These are phyloP conservation scores for Gonatopus flavifemur DNA, from an alignment of 1,140 invertebrate genomes.

Conservation along the genomic window DNA sequence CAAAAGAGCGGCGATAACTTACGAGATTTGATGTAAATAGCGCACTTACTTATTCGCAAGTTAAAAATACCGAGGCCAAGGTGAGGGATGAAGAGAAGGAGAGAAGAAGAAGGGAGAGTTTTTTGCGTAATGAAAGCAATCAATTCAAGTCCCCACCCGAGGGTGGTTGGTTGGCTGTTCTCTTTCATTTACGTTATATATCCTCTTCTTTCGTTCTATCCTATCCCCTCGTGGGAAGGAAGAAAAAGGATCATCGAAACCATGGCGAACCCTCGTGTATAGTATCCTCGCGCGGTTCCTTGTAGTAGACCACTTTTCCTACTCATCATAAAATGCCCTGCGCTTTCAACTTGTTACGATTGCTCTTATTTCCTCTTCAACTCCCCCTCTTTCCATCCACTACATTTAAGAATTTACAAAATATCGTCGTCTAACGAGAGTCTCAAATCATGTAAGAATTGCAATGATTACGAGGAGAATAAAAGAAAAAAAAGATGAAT, in stretches of 20 bases:
- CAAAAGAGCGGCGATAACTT: slow-evolving; percentile 48
- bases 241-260: slow-evolving; percentile 2
- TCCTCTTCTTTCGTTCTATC: too few relatives aligned
- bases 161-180: slow-evolving; percentile 25
- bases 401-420: too few relatives aligned
- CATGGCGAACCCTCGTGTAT: slow-evolving; percentile 22
- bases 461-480: too few relatives aligned
- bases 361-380: slow-evolving; percentile 24
- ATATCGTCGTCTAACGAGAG: too few relatives aligned
- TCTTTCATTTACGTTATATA: slow-evolving; percentile 19
- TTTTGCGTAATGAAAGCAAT: slow-evolving; percentile 59
- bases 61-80: slow-evolving; percentile 52
- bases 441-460: too few relatives aligned
- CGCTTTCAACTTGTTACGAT: slow-evolving; percentile 41
- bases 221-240: too few relatives aligned
- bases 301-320: slow-evolving; percentile 44
- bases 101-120: slow-evolving; percentile 33
- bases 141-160: slow-evolving; percentile 51
- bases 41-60: slow-evolving; percentile 55
- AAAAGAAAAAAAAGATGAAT: too few relatives aligned
- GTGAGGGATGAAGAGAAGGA: slow-evolving; percentile 21
- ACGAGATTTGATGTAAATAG: slow-evolving; percentile 58
- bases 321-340: slow-evolving; percentile 46
- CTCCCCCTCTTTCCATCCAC: neutral
- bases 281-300: too few relatives aligned